Evolutionary conservation across 23 tunicate genomes (phyloP), one percentile per base, ranked within the genome.

Genomic region (Botrylloides violaceus): DNA sequence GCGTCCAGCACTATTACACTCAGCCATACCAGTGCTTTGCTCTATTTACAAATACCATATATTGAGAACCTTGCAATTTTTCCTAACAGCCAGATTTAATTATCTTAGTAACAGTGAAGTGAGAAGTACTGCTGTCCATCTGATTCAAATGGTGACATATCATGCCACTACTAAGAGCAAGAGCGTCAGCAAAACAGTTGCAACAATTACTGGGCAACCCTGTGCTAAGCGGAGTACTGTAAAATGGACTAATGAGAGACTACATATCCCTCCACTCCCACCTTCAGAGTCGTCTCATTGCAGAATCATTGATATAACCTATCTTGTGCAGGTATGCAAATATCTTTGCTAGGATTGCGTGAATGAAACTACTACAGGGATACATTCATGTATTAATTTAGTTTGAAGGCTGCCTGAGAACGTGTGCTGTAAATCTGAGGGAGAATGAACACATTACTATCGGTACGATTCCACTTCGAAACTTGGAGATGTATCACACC

Each of bases 301-400:
- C 78, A 80, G 66, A 56, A 80, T 80, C 71, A 80, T 80, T 47
- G 84, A 80, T 57, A 80, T 80, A 23, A 36, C 27, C 4, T 80
- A 80, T 49, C 49, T 7, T 61, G 70, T 80, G 27, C 72, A 72
- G 63, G 84, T 80, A 27, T 43, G 53, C 53, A 7, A 7, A 9
- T 43, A 43, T 15, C 15, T 15, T 15, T 7, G 53, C 53, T 43
- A n/a, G n/a, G n/a, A n/a, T n/a, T n/a, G n/a, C n/a, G n/a, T n/a
- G n/a, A n/a, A n/a, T n/a, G n/a, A n/a, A n/a, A n/a, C n/a, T n/a
- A n/a, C n/a, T n/a, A n/a, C n/a, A n/a, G 65, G 24, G 30, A 18
- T 26, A n/a, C 19, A 15, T 65, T 65, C 0, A 1, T 30, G 18
- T 1, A 0, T 68, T 30, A 18, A 9, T 68, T 68, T 36, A 68